Evolutionary conservation across 1,140 invertebrate species (phyloP).

Genomic region (Galleria mellonella): DNA sequence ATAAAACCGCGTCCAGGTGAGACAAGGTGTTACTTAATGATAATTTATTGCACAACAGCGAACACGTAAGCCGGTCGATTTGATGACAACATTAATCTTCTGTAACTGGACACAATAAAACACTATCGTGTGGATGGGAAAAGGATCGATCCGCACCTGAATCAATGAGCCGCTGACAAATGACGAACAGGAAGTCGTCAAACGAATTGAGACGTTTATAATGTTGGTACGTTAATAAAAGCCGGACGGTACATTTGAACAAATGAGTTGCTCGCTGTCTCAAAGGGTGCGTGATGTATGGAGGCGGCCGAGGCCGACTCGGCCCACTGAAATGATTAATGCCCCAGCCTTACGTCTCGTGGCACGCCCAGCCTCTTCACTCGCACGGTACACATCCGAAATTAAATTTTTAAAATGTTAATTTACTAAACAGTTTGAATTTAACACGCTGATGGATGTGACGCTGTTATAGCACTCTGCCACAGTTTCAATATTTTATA

Average conservation of each 20-base stretch:
- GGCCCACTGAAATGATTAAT: constrained; percentile 58
- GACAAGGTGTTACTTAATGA: constrained; percentile 58
- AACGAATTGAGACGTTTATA: constrained; percentile 63
- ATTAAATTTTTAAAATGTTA: constrained; percentile 42
- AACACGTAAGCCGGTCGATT: constrained; percentile 28
- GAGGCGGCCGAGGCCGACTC: constrained; percentile 20
- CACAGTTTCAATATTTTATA: constrained; percentile 29
- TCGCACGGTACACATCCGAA: constrained; percentile 13
- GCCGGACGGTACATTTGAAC: constrained; percentile 43
- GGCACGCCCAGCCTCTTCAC: constrained; percentile 15
- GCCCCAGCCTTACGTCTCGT: constrained; percentile 18
- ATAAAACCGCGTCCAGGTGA: constrained; percentile 43
- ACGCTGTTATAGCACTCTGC: constrained; percentile 15
- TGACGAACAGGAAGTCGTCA: constrained; percentile 56
- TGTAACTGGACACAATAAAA: constrained; percentile 45
- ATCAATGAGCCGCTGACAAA: constrained; percentile 35
- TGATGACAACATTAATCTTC: constrained; percentile 54
- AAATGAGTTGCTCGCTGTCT: constrained; percentile 47
- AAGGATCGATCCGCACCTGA: constrained; percentile 29
- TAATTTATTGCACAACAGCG: constrained; percentile 60
- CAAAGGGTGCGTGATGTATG: constrained; percentile 54
- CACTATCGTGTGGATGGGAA: constrained; percentile 22
- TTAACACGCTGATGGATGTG: constrained; percentile 31
- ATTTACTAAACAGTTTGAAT: constrained; percentile 30
- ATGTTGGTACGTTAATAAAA: constrained; percentile 59